These are phyloP conservation scores for Heteromormyrus szaboi DNA, from an alignment of 2,797 vertebrate species.

Conservation along the genomic window DNA sequence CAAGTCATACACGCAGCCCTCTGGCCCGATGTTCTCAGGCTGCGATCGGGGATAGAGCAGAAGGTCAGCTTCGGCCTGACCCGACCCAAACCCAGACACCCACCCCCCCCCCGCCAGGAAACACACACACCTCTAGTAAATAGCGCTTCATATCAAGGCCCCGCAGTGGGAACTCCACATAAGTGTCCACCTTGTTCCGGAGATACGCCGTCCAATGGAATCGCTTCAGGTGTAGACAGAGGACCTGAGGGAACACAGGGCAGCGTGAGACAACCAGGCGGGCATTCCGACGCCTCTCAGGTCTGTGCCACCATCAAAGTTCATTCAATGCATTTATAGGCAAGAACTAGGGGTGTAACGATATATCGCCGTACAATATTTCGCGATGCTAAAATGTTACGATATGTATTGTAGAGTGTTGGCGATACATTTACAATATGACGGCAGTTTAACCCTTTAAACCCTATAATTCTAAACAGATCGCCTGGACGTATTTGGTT, in stretches of 20 bases:
- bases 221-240: constrained; percentile 94
- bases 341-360: neutral
- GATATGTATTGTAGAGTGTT: too few species aligned
- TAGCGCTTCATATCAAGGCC: constrained; percentile 91
- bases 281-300: neutral
- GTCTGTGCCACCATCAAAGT: neutral
- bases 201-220: constrained; percentile 98
- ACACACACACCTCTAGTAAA: constrained; percentile 80
- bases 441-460: too few species aligned
- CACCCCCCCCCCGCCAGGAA: neutral
- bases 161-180: constrained; percentile 88
- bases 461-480: too few species aligned
- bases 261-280: neutral
- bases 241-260: constrained; percentile 64
- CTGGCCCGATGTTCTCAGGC: constrained; percentile 83
- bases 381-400: too few species aligned
- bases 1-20: constrained; percentile 86
- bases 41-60: constrained; percentile 40
- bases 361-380: too few species aligned
- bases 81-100: neutral
- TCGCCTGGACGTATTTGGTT: too few species aligned
- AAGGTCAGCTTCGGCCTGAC: neutral
- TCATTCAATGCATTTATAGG: neutral
- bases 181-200: constrained; percentile 95
- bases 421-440: too few species aligned